Evolutionary conservation across 2,113 vertebrate species (phyloP).

Genomic region (Alaudala cheleensis): DNA sequence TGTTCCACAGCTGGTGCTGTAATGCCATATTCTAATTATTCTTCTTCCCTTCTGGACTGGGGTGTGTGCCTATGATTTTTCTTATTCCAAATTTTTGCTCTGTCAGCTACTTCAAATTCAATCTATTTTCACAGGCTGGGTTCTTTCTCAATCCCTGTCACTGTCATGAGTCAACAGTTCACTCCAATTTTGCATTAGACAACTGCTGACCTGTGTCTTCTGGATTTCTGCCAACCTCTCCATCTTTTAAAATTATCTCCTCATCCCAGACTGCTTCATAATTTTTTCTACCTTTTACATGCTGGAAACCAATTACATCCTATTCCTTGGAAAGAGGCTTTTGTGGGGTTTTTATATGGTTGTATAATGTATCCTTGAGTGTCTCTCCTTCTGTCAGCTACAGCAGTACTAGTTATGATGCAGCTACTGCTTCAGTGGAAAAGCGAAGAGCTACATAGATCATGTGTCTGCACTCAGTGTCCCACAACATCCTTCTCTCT

Average conservation of each 20-base stretch:
- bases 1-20: conserved; percentile 24
- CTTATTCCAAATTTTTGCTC: background rate
- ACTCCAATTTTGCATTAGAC: background rate
- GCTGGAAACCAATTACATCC: background rate
- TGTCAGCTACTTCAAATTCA: background rate
- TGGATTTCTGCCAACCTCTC: background rate
- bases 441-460: background rate
- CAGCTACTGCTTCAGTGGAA: background rate
- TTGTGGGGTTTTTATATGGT: background rate
- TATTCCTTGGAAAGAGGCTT: background rate
- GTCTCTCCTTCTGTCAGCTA: background rate
- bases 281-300: background rate
- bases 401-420: background rate
- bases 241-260: background rate
- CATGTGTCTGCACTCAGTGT: background rate
- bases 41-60: background rate
- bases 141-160: background rate
- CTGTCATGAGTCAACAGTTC: background rate
- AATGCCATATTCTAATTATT: conserved; percentile 28
- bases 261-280: background rate
- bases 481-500: background rate
- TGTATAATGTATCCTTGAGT: background rate
- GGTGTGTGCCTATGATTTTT: background rate
- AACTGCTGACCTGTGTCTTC: background rate
- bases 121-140: background rate